phyloP scores from a whole-genome alignment of 2,888 invertebrate species.

The Aphidoletes aphidimyza region DNA sequence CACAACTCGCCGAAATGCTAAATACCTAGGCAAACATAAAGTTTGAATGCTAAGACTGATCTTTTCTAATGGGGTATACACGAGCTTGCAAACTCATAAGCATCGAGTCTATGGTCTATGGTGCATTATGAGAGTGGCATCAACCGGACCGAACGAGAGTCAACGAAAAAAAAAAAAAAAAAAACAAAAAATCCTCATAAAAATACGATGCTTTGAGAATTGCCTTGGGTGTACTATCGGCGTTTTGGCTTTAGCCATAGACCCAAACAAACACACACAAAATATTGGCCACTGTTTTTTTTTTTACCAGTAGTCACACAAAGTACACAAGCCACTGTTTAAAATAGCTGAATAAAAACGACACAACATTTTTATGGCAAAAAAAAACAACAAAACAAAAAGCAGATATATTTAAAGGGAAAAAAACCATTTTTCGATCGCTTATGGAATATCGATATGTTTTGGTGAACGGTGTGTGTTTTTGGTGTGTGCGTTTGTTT shows the following conservation, averaged over 20 bases:
- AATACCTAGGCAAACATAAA: constrained; percentile 6
- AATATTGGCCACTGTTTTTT: too few relatives aligned
- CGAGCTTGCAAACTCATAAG: not conserved
- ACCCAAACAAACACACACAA: too few relatives aligned
- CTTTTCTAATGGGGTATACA: constrained; percentile 38
- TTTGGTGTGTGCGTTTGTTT: not conserved
- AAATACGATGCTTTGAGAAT: not conserved
- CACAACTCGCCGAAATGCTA: not conserved
- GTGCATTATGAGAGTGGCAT: constrained; percentile 18
- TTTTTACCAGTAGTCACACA: not conserved
- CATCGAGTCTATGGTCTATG: not conserved
- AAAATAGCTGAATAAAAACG: constrained; percentile 33
- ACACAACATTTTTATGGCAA: constrained; percentile 25
- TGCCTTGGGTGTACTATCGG: constrained; percentile 27
- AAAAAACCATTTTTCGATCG: constrained; percentile 32
- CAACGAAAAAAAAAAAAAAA: too few relatives aligned
- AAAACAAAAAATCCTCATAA: not conserved
- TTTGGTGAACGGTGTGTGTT: not conserved
- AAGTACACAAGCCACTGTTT: constrained; percentile 3
- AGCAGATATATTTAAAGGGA: constrained; percentile 19
- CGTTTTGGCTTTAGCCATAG: not conserved
- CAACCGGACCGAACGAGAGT: not conserved
- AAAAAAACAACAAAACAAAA: constrained; percentile 3
- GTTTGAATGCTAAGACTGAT: not conserved
- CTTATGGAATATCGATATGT: constrained; percentile 51